Evolutionary conservation across 1,140 invertebrate species (phyloP).

Genomic region (Macrobrachium rosenbergii): DNA sequence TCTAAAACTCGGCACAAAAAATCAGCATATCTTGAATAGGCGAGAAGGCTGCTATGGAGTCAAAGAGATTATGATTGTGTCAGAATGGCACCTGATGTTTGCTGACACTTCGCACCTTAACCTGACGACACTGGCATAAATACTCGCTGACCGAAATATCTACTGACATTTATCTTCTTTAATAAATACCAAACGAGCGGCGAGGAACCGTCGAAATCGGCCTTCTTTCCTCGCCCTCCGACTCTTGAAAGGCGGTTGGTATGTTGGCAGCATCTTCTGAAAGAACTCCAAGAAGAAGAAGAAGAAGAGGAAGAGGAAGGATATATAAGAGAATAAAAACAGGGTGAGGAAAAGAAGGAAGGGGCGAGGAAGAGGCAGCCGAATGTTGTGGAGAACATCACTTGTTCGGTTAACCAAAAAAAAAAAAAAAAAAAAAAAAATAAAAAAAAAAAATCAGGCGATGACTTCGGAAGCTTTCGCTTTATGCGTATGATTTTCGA

Average conservation of each 20-base stretch:
- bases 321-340: background rate
- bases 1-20: no score
- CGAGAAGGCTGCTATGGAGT: no score
- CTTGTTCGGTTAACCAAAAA: no score
- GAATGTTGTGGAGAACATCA: no score
- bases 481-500: no score
- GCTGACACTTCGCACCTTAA: constrained; percentile 57
- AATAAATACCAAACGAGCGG: constrained; percentile 52
- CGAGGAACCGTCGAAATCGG: constrained; percentile 51
- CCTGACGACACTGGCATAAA: constrained; percentile 56
- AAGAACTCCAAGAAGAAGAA: background rate
- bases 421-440: no score
- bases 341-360: no score
- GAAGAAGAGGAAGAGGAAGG: background rate
- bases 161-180: constrained; percentile 54
- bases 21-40: no score
- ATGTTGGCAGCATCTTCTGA: constrained; percentile 2
- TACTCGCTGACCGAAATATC: constrained; percentile 41
- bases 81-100: background rate
- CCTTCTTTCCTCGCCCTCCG: constrained; percentile 35
- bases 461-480: no score
- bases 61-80: constrained; percentile 7
- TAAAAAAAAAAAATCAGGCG: no score
- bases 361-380: no score
- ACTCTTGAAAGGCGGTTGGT: background rate